These are phyloP conservation scores for Varanus salvator DNA, from an alignment of 2,113 vertebrate species.

Conservation along the genomic window DNA sequence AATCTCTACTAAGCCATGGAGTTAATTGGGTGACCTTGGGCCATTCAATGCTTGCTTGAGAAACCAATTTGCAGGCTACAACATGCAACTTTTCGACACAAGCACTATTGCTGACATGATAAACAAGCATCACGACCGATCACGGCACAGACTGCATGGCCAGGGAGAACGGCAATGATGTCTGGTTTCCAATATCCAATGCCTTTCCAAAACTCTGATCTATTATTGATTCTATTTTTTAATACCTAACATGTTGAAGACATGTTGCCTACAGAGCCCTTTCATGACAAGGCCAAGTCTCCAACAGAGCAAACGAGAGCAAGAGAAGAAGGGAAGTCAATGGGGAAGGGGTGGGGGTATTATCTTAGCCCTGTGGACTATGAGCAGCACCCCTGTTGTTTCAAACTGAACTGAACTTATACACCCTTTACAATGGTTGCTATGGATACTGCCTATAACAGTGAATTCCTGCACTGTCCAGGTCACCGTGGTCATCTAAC, in stretches of 20 bases:
- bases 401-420: background rate
- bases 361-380: background rate
- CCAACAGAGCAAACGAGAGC: background rate
- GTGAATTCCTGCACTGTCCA: background rate
- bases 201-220: background rate
- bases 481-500: background rate
- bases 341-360: background rate
- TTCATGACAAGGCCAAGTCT: slow-evolving; percentile 7
- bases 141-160: background rate
- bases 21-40: too few relatives aligned
- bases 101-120: background rate
- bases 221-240: slow-evolving; percentile 12
- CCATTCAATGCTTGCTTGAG: background rate
- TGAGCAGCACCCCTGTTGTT: background rate
- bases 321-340: background rate
- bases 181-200: background rate
- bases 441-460: background rate
- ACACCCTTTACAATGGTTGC: slow-evolving; percentile 1
- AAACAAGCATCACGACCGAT: background rate
- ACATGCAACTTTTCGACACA: background rate
- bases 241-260: slow-evolving; percentile 10
- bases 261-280: background rate
- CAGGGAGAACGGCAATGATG: background rate
- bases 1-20: background rate
- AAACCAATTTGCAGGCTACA: too few relatives aligned